Conservation (phyloP, 2,113 vertebrate species). For the Ammodytes marinus region DNA sequence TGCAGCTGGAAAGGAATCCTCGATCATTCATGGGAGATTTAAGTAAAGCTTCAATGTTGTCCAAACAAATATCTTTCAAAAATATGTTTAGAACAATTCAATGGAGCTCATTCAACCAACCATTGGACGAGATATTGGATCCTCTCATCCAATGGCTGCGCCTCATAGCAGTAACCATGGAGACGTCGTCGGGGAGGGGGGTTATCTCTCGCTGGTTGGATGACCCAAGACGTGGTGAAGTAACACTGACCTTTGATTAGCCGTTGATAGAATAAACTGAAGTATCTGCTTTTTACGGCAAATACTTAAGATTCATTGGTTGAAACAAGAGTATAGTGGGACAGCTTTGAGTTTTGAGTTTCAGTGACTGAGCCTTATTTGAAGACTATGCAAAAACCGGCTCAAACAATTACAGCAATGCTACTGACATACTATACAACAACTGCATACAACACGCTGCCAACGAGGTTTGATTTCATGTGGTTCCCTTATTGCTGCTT, state of each 20-base stretch:
- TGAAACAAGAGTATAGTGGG: neutral
- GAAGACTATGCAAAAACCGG: slow-evolving; percentile 60
- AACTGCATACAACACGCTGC: slow-evolving; percentile 83
- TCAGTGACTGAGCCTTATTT: neutral
- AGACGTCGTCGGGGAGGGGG: slow-evolving; percentile 47
- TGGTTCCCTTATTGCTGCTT: slow-evolving; percentile 91
- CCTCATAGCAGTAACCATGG: slow-evolving; percentile 73
- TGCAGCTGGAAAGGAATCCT: slow-evolving; percentile 10
- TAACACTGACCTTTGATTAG: slow-evolving; percentile 73
- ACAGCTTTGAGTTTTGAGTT: neutral
- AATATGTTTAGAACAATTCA: slow-evolving; percentile 34
- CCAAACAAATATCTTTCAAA: slow-evolving; percentile 11
- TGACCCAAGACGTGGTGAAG: slow-evolving; percentile 81
- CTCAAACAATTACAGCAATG: slow-evolving; percentile 76
- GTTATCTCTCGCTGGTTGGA: slow-evolving; percentile 83
- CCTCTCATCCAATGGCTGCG: slow-evolving; percentile 67
- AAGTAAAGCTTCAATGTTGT: slow-evolving; percentile 13
- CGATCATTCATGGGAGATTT: neutral
- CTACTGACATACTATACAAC: slow-evolving; percentile 61
- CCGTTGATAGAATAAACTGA: neutral
- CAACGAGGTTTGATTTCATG: slow-evolving; percentile 90
- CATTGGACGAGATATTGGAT: slow-evolving; percentile 64
- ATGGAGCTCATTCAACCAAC: slow-evolving; percentile 65
- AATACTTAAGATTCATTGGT: neutral
- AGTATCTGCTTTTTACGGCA: neutral